These are phyloP conservation scores for Poecile atricapillus DNA, from an alignment of 2,113 vertebrate genomes.

Conservation along the genomic window DNA sequence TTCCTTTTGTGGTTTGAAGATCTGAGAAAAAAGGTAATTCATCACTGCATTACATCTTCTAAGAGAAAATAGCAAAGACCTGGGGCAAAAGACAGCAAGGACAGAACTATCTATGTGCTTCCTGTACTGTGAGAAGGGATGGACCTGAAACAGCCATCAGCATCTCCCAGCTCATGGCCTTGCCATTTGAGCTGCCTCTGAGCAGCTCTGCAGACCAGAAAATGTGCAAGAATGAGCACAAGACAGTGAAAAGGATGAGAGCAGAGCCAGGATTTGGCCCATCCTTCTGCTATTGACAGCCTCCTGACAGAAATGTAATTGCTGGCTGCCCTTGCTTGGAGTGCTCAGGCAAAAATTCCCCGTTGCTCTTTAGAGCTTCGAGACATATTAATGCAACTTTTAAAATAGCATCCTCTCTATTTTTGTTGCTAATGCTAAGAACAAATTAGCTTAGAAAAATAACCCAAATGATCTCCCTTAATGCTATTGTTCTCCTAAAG, in stretches of 20 bases:
- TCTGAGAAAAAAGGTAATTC: not conserved
- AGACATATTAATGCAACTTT: slow-evolving; percentile 35
- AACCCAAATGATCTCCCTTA: not conserved
- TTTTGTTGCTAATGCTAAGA: slow-evolving; percentile 38
- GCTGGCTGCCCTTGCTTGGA: slow-evolving; percentile 45
- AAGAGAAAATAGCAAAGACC: not conserved
- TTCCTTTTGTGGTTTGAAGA: not conserved
- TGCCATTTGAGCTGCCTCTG: not conserved
- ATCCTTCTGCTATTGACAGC: slow-evolving; percentile 18
- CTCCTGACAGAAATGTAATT: not conserved
- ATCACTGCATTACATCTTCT: not conserved
- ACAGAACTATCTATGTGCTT: not conserved
- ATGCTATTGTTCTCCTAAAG: slow-evolving; percentile 31
- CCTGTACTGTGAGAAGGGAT: not conserved
- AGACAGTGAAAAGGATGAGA: not conserved
- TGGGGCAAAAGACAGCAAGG: not conserved
- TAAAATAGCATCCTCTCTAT: slow-evolving; percentile 48
- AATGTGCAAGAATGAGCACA: not conserved
- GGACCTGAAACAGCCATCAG: not conserved
- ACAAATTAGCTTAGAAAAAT: slow-evolving; percentile 2
- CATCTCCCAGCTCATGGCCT: not conserved
- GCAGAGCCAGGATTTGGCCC: not conserved
- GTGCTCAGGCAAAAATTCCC: slow-evolving; percentile 3
- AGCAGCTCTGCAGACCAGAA: not conserved
- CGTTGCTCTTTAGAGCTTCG: not conserved